phyloP scores from a whole-genome alignment of 2,113 vertebrate species.

The Festucalex cinctus region DNA sequence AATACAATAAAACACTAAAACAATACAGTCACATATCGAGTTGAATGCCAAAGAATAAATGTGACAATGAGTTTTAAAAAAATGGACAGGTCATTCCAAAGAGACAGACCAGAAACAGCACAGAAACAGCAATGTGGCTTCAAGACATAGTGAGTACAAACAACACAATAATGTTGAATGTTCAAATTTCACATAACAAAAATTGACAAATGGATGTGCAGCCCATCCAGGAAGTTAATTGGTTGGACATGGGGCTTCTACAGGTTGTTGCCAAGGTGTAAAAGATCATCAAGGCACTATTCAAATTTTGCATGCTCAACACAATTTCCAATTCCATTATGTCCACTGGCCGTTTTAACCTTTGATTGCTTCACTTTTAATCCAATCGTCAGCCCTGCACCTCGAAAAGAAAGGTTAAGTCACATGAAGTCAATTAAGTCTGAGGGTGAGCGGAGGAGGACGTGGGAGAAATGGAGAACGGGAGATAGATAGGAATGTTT shows the following conservation, averaged over 20 bases:
- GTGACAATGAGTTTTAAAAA: too few relatives aligned
- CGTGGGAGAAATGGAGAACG: slow-evolving; percentile 32
- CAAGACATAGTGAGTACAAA: background rate
- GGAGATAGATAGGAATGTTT: slow-evolving; percentile 43
- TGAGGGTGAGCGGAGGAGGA: slow-evolving; percentile 21
- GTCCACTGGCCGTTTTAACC: background rate
- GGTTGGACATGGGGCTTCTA: background rate
- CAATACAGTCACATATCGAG: too few relatives aligned
- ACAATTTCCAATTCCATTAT: background rate
- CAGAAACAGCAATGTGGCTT: background rate
- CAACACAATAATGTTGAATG: background rate
- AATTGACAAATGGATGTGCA: background rate
- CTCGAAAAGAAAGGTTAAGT: slow-evolving; percentile 11
- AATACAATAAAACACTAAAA: too few relatives aligned
- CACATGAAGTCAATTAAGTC: slow-evolving; percentile 13
- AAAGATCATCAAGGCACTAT: background rate
- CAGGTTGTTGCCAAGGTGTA: background rate
- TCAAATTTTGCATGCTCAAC: background rate
- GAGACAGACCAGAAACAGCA: too few relatives aligned
- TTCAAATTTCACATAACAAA: background rate
- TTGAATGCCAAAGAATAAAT: too few relatives aligned
- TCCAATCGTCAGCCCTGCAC: slow-evolving; percentile 10
- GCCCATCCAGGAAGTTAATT: background rate
- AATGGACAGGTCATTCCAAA: too few relatives aligned
- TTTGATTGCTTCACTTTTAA: slow-evolving; percentile 13